phyloP scores from a whole-genome alignment of 2,888 invertebrate genomes.

The Lumbricus terrestris region DNA sequence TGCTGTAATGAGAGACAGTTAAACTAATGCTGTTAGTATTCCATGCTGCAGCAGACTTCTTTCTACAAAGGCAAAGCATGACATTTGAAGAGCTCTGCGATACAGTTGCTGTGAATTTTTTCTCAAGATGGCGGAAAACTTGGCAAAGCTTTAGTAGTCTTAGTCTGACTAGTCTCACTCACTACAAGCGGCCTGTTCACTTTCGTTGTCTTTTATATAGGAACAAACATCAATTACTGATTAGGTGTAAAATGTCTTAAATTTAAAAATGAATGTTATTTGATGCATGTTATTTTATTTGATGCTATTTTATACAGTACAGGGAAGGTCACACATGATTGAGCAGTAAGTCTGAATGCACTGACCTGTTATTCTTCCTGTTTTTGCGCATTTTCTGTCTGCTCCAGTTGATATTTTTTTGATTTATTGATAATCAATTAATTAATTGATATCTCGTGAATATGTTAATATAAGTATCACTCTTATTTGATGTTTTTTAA shows the following conservation, averaged over 20 bases:
- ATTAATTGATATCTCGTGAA: not conserved
- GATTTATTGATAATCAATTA: not conserved
- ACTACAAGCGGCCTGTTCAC: not conserved
- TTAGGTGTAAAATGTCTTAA: not conserved
- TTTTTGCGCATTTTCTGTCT: not conserved
- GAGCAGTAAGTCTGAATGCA: not conserved
- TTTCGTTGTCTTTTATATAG: not conserved
- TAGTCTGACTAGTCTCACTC: not conserved
- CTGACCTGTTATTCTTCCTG: not conserved
- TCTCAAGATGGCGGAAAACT: not conserved
- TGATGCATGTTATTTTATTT: no score
- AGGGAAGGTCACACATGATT: not conserved
- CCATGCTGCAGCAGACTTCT: not conserved
- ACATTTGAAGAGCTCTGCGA: not conserved
- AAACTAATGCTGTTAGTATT: not conserved
- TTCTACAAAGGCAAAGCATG: not conserved
- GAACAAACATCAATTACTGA: not conserved
- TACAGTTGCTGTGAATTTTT: not conserved
- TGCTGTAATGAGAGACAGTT: not conserved
- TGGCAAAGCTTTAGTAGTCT: not conserved
- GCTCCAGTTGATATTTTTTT: not conserved
- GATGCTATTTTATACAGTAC: not conserved
- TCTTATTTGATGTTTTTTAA: not conserved
- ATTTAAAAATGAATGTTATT: no score
- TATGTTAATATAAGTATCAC: not conserved